Evolutionary conservation across 1,140 invertebrate species (phyloP), one percentile per base, ranked within the genome.

Genomic region (Drosophila pandora): DNA sequence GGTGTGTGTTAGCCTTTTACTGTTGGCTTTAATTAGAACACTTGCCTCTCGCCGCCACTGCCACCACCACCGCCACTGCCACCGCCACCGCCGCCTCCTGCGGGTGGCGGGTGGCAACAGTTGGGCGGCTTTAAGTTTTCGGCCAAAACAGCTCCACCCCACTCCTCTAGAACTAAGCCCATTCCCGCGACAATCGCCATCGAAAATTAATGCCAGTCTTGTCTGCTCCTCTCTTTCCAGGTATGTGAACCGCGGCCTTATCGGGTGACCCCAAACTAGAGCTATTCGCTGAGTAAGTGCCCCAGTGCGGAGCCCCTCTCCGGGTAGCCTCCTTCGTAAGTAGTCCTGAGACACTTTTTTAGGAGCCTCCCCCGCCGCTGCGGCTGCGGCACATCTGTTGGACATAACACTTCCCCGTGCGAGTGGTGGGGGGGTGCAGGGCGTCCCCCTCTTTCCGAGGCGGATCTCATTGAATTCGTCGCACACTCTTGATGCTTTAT

Each of bases 11-110:
- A 55, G 65, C 65, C 65, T 87, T 87, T 87, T 85, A 87, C 82
- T 81, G 81, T 71, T 80, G 79, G 71, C 83, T 87, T 87, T 87
- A 87, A 87, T 87, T 87, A 87, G 82, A 87, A 88, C 82, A 88
- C 87, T 87, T 87, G 75, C 76, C 75, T 76, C 76, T 39, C 17
- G 17, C 17, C 17, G 37, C 37, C 37, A 13, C n/a, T 39, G 37
- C 37, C 12, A 8, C 7, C 8, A 1, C 8, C 2, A 8, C 30
- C 8, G 30, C 12, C 5, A n/a, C 9, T 5, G 6, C 8, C 2
- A 8, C 30, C 8, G 30, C 12, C 5, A n/a, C 9, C 9, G 34
- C 34, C 9, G 34, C 13, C 10, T 73, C 23, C 21, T 64, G 65
- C 39, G 12, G 45, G 78, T 59, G 83, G 65, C 39, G 12, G 45